These are phyloP conservation scores for Eonycteris spelaea DNA, from an alignment of 2,113 vertebrate species.

Conservation along the genomic window DNA sequence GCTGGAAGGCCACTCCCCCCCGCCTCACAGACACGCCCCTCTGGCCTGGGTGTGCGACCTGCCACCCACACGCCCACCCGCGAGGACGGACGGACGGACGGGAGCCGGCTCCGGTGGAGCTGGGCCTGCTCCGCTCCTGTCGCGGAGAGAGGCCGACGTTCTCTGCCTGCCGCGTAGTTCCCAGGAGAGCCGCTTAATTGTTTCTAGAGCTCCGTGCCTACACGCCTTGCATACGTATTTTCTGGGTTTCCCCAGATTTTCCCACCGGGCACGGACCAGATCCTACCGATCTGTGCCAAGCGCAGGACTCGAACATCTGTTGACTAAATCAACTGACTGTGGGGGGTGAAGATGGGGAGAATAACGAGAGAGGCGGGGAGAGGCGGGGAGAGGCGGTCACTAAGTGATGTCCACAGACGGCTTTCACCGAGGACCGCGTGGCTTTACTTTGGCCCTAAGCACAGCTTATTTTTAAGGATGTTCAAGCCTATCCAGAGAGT, in stretches of 20 bases:
- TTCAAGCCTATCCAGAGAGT: not conserved
- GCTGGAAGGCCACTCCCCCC: not conserved
- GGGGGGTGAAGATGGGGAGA: not conserved
- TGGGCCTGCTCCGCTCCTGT: not conserved
- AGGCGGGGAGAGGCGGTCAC: not conserved
- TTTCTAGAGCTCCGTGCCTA: not conserved
- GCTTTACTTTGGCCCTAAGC: not conserved
- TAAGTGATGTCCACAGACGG: not conserved
- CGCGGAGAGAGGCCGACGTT: not conserved
- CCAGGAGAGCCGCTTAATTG: not conserved
- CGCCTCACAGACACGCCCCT: not conserved
- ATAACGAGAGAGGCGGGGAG: not conserved
- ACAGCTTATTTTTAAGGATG: not conserved
- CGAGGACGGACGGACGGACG: too few relatives aligned
- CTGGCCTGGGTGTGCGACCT: too few relatives aligned
- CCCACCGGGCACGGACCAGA: not conserved
- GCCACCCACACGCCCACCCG: not conserved
- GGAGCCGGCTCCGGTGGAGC: not conserved
- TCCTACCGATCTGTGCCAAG: not conserved
- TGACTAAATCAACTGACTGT: not conserved
- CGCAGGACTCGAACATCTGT: not conserved
- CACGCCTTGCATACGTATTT: not conserved
- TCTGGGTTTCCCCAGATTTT: not conserved
- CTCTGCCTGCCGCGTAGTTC: not conserved
- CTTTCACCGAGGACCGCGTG: not conserved